Percentiles rank a stretch among this genome's conserved stretches.
Evolutionary conservation across 2,888 invertebrate species (phyloP).

Genomic region (Apamea anceps): DNA sequence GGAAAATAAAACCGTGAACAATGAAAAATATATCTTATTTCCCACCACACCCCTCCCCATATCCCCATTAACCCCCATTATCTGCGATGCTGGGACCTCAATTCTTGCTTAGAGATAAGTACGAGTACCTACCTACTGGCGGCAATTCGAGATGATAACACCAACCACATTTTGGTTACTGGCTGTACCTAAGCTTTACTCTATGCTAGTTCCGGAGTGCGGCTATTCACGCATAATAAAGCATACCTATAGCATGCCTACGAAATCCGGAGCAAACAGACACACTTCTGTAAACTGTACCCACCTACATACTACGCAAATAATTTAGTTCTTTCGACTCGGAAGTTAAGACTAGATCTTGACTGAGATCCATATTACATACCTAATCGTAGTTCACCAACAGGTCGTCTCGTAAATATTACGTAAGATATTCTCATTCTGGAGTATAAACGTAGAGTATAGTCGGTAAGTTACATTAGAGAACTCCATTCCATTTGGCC

Average conservation of each 20-base stretch:
- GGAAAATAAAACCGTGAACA: slow-evolving; percentile 87
- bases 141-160: neutral
- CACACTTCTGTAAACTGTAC: neutral
- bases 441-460: too few species aligned
- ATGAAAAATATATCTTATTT: slow-evolving; percentile 60
- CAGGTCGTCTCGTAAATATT: neutral
- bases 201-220: neutral
- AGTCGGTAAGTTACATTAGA: neutral
- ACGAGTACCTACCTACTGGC: neutral
- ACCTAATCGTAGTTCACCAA: neutral
- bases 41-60: neutral
- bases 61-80: neutral
- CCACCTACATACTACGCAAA: neutral
- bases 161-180: neutral
- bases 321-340: neutral
- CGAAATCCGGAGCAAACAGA: neutral
- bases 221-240: neutral
- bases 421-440: too few species aligned
- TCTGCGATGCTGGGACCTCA: neutral
- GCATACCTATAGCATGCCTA: neutral
- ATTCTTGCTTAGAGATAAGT: neutral
- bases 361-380: neutral
- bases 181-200: neutral
- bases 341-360: neutral
- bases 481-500: neutral